phyloP scores from a whole-genome alignment of 2,797 vertebrate species.

The Gambusia yucatana region DNA sequence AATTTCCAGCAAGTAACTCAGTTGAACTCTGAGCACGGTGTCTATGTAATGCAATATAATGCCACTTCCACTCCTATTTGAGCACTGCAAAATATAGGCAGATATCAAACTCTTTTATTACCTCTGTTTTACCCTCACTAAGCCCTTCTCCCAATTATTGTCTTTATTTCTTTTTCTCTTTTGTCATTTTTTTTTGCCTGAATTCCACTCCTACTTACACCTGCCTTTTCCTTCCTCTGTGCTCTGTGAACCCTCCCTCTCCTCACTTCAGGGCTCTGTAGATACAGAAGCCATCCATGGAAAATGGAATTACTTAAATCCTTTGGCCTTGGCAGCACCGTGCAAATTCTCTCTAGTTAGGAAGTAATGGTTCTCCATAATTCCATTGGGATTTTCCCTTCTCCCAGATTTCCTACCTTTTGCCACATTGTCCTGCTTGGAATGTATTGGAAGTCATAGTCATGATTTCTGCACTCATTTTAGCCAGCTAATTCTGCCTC shows the following conservation, averaged over 20 bases:
- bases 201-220: constrained; percentile 33
- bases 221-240: constrained; percentile 34
- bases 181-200: constrained; percentile 26
- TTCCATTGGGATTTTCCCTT: constrained; percentile 69
- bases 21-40: constrained; percentile 41
- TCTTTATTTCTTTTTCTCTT: constrained; percentile 42
- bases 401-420: constrained; percentile 60
- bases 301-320: constrained; percentile 81
- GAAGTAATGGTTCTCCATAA: constrained; percentile 70
- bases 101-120: constrained; percentile 47
- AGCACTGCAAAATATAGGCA: constrained; percentile 63
- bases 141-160: constrained; percentile 37
- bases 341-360: constrained; percentile 77
- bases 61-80: constrained; percentile 54
- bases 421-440: constrained; percentile 54
- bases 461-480: constrained; percentile 56
- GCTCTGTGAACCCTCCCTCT: constrained; percentile 29
- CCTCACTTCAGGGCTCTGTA: constrained; percentile 64
- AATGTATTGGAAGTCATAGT: constrained; percentile 31
- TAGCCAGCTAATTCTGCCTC: constrained; percentile 65
- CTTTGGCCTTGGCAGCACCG: constrained; percentile 69
- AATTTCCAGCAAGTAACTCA: constrained; percentile 38
- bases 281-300: constrained; percentile 78
- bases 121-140: constrained; percentile 17
- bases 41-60: constrained; percentile 34